Evolutionary conservation across 2,888 invertebrate genomes (phyloP).

Genomic region (Apamea epomidion): DNA sequence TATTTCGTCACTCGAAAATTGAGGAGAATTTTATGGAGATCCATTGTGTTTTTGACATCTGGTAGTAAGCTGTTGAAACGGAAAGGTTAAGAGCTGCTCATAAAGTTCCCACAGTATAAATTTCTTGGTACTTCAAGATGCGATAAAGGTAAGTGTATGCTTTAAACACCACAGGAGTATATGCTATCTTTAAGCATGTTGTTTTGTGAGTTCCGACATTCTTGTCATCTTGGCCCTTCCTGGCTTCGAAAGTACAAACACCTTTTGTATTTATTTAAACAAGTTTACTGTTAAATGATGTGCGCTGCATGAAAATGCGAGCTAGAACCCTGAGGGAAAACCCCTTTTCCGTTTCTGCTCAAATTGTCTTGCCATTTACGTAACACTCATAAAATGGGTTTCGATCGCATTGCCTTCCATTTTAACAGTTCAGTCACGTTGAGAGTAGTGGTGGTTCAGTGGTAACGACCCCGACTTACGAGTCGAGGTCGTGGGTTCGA

Average conservation of each 20-base stretch:
- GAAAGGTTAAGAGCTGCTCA: constrained; percentile 51
- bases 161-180: constrained; percentile 9
- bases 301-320: background rate
- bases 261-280: background rate
- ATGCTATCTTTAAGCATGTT: constrained; percentile 43
- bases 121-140: constrained; percentile 39
- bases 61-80: constrained; percentile 41
- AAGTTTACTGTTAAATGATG: background rate
- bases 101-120: constrained; percentile 37
- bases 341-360: background rate
- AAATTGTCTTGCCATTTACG: background rate
- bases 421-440: too few relatives aligned
- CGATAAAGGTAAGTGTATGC: constrained; percentile 52
- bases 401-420: background rate
- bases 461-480: too few relatives aligned
- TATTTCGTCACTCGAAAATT: constrained; percentile 56
- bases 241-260: background rate
- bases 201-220: constrained; percentile 44
- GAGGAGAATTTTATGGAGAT: constrained; percentile 55
- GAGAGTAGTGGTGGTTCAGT: background rate
- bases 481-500: too few relatives aligned
- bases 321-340: background rate
- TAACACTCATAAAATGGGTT: too few relatives aligned
- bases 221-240: constrained; percentile 5
- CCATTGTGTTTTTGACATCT: constrained; percentile 60